These are phyloP conservation scores for Protula sp. DNA, from an alignment of 2,888 invertebrate species.

Conservation along the genomic window DNA sequence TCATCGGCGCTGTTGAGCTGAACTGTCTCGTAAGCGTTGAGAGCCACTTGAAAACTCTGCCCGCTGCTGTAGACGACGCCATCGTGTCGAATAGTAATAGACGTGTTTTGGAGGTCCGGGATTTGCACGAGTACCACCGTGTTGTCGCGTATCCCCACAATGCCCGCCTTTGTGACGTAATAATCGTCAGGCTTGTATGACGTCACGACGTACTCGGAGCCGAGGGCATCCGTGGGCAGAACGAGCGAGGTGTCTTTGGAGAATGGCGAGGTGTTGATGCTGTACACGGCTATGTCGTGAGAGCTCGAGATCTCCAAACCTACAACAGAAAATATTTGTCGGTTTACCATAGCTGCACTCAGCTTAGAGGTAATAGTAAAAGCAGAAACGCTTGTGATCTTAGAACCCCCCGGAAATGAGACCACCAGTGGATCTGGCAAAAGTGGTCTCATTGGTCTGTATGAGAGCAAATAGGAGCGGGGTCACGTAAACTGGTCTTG, in stretches of 20 bases:
- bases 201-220: neutral
- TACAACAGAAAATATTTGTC: neutral
- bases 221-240: neutral
- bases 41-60: neutral
- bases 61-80: neutral
- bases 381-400: too few relatives aligned
- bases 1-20: neutral
- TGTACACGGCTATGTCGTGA: neutral
- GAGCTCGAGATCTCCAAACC: neutral
- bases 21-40: neutral
- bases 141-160: neutral
- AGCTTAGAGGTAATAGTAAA: too few relatives aligned
- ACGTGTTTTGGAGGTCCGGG: neutral
- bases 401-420: too few relatives aligned
- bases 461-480: too few relatives aligned
- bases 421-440: too few relatives aligned
- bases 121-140: neutral
- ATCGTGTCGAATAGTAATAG: too few relatives aligned
- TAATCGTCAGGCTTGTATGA: neutral
- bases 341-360: too few relatives aligned
- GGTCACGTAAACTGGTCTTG: too few relatives aligned
- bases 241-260: neutral
- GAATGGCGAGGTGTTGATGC: neutral
- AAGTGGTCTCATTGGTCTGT: too few relatives aligned
- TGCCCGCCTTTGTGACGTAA: neutral